Percentiles rank a stretch among this genome's conserved stretches.
These are phyloP conservation scores for Drosophila anceps DNA, from an alignment of 2,888 invertebrate genomes.

Conservation along the genomic window DNA sequence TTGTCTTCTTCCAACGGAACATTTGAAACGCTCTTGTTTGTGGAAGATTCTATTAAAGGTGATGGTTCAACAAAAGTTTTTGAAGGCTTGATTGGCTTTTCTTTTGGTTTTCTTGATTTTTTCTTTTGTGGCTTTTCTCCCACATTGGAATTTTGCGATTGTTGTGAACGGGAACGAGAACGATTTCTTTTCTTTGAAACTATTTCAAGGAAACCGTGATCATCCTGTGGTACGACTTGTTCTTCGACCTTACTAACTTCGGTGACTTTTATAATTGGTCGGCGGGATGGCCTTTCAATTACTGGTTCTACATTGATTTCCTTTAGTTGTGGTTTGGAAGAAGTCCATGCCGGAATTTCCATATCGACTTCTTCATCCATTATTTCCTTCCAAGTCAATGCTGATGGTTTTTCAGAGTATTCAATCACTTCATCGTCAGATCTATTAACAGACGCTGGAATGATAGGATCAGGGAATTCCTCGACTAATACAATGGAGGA, in stretches of 20 bases:
- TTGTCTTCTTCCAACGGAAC: not conserved
- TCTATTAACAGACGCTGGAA: conserved; percentile 23
- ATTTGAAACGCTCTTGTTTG: not conserved
- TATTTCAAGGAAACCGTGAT: conserved; percentile 86
- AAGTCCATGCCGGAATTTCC: conserved; percentile 71
- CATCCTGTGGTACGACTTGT: conserved; percentile 62
- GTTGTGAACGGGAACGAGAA: conserved; percentile 86
- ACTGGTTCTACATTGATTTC: conserved; percentile 22
- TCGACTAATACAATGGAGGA: conserved; percentile 15
- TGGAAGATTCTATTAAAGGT: conserved; percentile 1
- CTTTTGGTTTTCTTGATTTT: conserved; percentile 69
- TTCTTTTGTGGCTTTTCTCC: conserved; percentile 86
- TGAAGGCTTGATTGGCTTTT: conserved; percentile 3
- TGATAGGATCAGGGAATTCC: conserved; percentile 64
- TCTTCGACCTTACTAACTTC: conserved; percentile 48
- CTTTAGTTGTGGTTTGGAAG: conserved; percentile 32
- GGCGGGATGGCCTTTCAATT: conserved; percentile 68
- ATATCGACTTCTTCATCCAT: conserved; percentile 72
- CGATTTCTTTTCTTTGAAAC: conserved; percentile 86
- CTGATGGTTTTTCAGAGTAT: conserved; percentile 34
- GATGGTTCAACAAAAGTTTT: conserved; percentile 8
- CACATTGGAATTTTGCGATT: conserved; percentile 71
- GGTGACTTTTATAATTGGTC: conserved; percentile 77
- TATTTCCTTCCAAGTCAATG: conserved; percentile 75
- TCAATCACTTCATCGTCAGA: conserved; percentile 14